A percentile compares a stretch with the other conserved stretches of the same genome.
phyloP scores from a whole-genome alignment of 1,140 invertebrate genomes.

The Heliconius melpomene region DNA sequence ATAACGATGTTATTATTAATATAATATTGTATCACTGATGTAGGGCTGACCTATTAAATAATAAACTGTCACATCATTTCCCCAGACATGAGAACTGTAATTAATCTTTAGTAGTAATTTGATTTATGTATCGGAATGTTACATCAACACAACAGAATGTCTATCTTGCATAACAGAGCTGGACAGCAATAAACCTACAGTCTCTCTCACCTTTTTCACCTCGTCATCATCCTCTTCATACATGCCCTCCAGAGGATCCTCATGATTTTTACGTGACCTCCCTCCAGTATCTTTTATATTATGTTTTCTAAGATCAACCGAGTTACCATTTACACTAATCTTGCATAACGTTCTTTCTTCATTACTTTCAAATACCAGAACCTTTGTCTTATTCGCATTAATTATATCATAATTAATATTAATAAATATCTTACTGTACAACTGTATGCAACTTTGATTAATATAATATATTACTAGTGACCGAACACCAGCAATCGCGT shows the following conservation, averaged over 20 bases:
- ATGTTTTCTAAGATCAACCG: too few species aligned
- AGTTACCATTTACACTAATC: too few species aligned
- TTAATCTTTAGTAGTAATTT: slow-evolving; percentile 36
- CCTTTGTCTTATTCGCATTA: too few species aligned
- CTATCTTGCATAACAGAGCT: slow-evolving; percentile 29
- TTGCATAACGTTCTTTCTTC: too few species aligned
- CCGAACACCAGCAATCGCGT: slow-evolving; percentile 56
- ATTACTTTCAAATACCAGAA: too few species aligned
- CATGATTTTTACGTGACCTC: too few species aligned
- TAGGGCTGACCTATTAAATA: slow-evolving; percentile 59
- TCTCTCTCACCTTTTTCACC: too few species aligned
- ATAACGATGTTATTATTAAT: slow-evolving; percentile 10
- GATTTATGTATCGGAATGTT: slow-evolving; percentile 37
- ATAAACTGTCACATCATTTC: slow-evolving; percentile 47
- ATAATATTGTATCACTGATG: slow-evolving; percentile 36
- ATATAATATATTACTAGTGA: slow-evolving; percentile 1
- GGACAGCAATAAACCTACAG: slow-evolving; percentile 16
- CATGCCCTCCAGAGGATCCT: not conserved
- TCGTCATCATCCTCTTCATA: too few species aligned
- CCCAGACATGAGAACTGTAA: slow-evolving; percentile 30
- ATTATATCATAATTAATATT: too few species aligned
- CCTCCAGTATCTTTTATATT: too few species aligned
- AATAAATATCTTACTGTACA: not conserved
- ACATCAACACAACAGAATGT: slow-evolving; percentile 41
- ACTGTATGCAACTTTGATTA: not conserved